Base-by-base conservation (phyloP, 2,888 invertebrate species). In the Agonum fuliginosum region DNA sequence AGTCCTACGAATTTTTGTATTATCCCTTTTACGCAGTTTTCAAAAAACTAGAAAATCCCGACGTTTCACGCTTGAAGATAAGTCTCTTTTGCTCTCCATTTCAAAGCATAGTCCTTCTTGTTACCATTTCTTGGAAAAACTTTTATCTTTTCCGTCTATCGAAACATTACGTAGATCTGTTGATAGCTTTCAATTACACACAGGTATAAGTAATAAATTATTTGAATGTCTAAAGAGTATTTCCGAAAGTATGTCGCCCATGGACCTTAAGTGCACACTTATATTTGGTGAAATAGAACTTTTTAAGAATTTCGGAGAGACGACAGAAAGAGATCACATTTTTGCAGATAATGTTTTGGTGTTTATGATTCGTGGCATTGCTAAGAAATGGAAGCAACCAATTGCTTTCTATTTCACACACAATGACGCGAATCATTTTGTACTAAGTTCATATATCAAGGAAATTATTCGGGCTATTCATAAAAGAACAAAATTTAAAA, bases 331-430 rank as follows among this genome's bases (percentile, higher is more conserved):
- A 17, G 3, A 14, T 17, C 34, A 3, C 2, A 6, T 34, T 6
- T 5, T 65, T 14, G 65, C 65, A 8, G 65, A 65, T 37, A 34
- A 34, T 34, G 65, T 34, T 17, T 37, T 65, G 14, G 65, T 37
- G 10, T 65, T 65, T 43, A 70, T 70, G 70, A 70, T 70, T 20
- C 46, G 70, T n/a, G 70, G 46, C n/a, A 20, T 70, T 20, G 19
- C 10, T 6, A 19, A n/a, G 5, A 70, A 43, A 12, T 70, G 70
- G 70, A 70, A 70, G 14, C 46, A 70, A 43, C 22, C 70, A 1
- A 20, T 70, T 41, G 70, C 46, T 22, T 70, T 12, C 17, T 70
- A 70, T 43, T 46, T 70, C n/a, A 27, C 27, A 20, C 20, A 46
- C n/a, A 43, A 22, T 43, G 10, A 19, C 17, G 37, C 65, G 17